Evolutionary conservation across 2,113 vertebrate species (phyloP).

Genomic region (Hemicordylus capensis): DNA sequence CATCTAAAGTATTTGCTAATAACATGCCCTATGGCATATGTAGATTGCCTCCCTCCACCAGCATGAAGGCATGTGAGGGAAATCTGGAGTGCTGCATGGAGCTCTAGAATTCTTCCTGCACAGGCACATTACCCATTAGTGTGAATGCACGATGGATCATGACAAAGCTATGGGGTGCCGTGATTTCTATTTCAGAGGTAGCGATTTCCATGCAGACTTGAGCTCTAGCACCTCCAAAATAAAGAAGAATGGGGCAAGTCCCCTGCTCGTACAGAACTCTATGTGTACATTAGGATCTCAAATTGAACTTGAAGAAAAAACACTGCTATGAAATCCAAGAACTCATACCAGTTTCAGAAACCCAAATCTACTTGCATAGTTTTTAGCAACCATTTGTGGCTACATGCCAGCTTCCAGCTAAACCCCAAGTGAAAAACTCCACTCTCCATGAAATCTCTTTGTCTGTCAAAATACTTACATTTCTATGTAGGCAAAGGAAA

Average conservation of each 20-base stretch:
- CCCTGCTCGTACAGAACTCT: background rate
- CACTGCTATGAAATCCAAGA: background rate
- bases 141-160: no score
- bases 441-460: background rate
- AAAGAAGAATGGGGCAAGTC: background rate
- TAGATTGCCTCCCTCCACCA: no score
- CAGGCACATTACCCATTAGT: no score
- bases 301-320: background rate
- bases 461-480: background rate
- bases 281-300: background rate
- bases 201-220: background rate
- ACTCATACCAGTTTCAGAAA: background rate
- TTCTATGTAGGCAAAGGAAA: background rate
- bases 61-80: no score
- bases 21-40: no score
- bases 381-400: background rate
- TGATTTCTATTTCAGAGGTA: background rate
- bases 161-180: no score
- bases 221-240: no score
- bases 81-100: no score
- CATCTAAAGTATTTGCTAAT: no score
- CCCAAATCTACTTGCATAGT: background rate
- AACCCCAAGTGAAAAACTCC: background rate
- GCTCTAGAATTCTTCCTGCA: no score
- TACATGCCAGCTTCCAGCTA: background rate